Base-by-base conservation (phyloP, 2,888 invertebrate genomes). In the Andrena flavipes region DNA sequence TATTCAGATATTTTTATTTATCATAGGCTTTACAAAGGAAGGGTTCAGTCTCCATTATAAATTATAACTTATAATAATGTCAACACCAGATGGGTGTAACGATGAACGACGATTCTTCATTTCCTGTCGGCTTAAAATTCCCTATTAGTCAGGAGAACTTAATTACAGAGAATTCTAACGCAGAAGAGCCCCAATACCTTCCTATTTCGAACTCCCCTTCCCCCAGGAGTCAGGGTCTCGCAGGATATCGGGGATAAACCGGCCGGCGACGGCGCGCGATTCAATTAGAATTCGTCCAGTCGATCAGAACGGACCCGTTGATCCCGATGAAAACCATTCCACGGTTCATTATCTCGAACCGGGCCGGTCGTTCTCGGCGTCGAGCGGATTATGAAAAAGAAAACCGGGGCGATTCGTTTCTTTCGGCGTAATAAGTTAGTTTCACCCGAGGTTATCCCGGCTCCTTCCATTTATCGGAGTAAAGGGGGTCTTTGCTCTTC, bases 341-440 rank as follows among this genome's bases (percentile, higher is more conserved):
- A 80, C 73, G 73, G 80, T 80, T 80, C 80, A 80, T 80, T 80
- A 80, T 80, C 80, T 42, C 63, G 80, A 51, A 30, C 49, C 26
- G 29, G 51, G 54, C 33, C 71, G 48, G 51, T 51, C 13, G 54
- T 26, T 33, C 29, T 13, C 1, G 35, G 51, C 74, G 33, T 48
- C 80, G 64, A 51, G 42, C 60, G 68, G 78, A 78, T 78, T 74
- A 68, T 68, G 75, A 68, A 63, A 69, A 59, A 60, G 73, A 63
- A 71, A 60, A 42, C 60, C 30, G 35, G 70, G 67, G 35, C 76
- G 84, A 75, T 83, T 76, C 79, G 78, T 84, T 78, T 78, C 75
- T 65, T 84, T 72, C 62, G 63, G 56, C 51, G 83, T 80, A 89
- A 87, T 86, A 89, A 86, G 87, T 68, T 78, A 77, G 84, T 76